A percentile compares a stretch with the other conserved stretches of the same genome.
phyloP scores from a whole-genome alignment of 2,888 invertebrate species.

The Enoplolaimus lenunculus region DNA sequence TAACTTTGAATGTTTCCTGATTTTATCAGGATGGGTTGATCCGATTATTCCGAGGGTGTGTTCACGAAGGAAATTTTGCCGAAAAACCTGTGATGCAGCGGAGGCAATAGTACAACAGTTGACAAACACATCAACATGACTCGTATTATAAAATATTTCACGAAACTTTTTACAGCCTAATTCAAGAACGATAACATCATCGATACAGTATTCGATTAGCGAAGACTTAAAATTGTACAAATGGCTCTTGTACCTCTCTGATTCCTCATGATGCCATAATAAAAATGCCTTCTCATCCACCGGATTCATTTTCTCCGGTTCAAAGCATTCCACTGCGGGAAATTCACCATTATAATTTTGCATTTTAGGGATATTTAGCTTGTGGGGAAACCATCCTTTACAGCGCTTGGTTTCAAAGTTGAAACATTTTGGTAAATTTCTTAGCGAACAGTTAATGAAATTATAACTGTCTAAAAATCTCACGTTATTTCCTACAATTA shows the following conservation, averaged over 20 bases:
- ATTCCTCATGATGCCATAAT: too few species aligned
- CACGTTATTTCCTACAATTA: conserved; percentile 6
- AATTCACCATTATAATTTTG: not conserved
- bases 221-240: too few species aligned
- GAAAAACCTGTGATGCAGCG: conserved; percentile 23
- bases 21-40: conserved; percentile 18
- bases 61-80: conserved; percentile 20
- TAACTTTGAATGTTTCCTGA: conserved; percentile 16
- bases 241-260: too few species aligned
- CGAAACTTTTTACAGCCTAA: not conserved
- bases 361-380: conserved; percentile 21
- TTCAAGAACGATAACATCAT: conserved; percentile 26
- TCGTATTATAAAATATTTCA: conserved; percentile 1
- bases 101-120: conserved; percentile 25
- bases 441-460: conserved; percentile 21
- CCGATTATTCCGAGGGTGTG: conserved; percentile 25
- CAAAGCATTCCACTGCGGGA: conserved; percentile 19
- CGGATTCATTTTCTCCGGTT: not conserved
- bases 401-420: not conserved
- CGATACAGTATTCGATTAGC: conserved; percentile 28
- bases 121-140: conserved; percentile 23
- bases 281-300: not conserved
- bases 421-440: conserved; percentile 19
- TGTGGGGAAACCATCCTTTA: conserved; percentile 19
- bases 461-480: conserved; percentile 17